phyloP scores from a whole-genome alignment of 2,113 vertebrate species.

The Lampris megalopsis region DNA sequence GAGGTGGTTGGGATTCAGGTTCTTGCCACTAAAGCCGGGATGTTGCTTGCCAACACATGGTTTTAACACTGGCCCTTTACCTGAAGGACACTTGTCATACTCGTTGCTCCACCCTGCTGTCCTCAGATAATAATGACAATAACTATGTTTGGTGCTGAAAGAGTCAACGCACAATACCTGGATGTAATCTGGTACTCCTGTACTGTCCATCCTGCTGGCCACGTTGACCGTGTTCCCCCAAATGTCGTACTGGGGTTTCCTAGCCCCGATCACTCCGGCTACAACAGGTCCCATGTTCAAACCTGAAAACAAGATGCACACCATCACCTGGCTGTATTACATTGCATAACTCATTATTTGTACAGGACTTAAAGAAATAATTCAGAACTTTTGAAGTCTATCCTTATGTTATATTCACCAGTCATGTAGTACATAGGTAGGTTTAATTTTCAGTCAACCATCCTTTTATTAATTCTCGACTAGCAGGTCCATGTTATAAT shows the following conservation, averaged over 20 bases:
- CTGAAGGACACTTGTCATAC: conserved; percentile 23
- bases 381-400: no score
- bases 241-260: conserved; percentile 96
- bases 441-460: no score
- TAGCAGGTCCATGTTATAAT: no score
- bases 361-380: neutral
- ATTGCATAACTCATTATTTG: conserved; percentile 6
- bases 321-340: conserved; percentile 1
- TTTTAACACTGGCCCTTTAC: no score
- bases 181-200: conserved; percentile 93
- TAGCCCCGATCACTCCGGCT: conserved; percentile 94
- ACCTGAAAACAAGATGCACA: conserved; percentile 76
- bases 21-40: no score
- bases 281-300: conserved; percentile 97
- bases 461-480: no score
- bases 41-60: no score
- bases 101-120: no score
- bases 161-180: conserved; percentile 81
- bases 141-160: neutral
- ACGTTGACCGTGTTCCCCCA: conserved; percentile 98
- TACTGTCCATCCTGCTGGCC: conserved; percentile 97
- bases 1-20: neutral
- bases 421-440: no score
- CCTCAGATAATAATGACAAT: no score
- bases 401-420: no score